Percentiles rank a stretch among this genome's conserved stretches.
Conservation (phyloP, 2,113 vertebrate species). For the Zapus hudsonius region DNA sequence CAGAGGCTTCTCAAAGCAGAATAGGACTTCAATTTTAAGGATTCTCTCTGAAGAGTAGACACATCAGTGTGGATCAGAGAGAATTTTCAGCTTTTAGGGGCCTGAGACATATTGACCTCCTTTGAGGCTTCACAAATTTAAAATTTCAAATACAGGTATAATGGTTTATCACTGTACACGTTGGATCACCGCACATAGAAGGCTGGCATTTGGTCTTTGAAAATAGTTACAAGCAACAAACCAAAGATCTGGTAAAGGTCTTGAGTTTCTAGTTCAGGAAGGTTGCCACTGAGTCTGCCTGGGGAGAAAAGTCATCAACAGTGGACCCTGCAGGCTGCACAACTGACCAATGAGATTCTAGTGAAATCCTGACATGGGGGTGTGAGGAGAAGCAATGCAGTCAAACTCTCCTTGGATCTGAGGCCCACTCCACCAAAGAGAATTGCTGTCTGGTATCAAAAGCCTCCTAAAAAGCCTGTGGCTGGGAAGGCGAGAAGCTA, state of each 20-base stretch:
- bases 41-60: neutral
- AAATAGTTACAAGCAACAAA: neutral
- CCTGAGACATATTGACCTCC: constrained; percentile 20
- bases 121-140: neutral
- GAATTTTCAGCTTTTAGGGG: neutral
- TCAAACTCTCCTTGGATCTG: no score
- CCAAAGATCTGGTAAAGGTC: constrained; percentile 38
- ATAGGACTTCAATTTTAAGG: constrained; percentile 10
- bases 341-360: no score
- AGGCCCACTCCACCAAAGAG: no score
- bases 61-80: neutral
- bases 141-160: constrained; percentile 37
- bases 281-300: neutral
- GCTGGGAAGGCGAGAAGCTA: no score
- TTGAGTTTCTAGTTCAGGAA: neutral
- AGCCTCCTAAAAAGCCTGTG: no score
- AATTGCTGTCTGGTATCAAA: no score
- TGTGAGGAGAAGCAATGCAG: no score
- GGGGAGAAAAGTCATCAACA: no score
- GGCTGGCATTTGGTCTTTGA: constrained; percentile 52
- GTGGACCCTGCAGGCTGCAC: no score
- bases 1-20: constrained; percentile 20
- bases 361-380: no score
- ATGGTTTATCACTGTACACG: constrained; percentile 41
- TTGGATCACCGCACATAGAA: neutral